phyloP scores from a whole-genome alignment of 2,888 invertebrate species.

The Tolmerus cingulatus region DNA sequence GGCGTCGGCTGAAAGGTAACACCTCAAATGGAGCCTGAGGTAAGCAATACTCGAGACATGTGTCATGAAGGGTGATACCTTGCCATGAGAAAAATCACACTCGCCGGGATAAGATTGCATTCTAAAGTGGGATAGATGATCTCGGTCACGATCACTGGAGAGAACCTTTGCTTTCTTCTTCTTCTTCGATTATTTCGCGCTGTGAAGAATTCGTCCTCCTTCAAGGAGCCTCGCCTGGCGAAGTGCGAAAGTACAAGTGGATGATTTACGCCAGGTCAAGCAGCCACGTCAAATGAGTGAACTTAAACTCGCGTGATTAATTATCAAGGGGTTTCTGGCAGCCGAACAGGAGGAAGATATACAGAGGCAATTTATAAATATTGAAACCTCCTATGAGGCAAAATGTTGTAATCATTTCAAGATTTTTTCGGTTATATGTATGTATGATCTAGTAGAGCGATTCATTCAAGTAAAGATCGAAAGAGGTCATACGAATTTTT shows the following conservation, averaged over 20 bases:
- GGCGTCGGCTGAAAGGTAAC: constrained; percentile 27
- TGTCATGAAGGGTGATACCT: constrained; percentile 41
- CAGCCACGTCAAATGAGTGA: neutral
- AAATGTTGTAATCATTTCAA: neutral
- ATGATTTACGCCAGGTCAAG: neutral
- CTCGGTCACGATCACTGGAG: constrained; percentile 1
- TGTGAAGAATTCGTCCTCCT: neutral
- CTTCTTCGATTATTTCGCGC: neutral
- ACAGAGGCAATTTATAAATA: neutral
- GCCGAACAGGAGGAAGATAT: neutral
- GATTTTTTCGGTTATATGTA: neutral
- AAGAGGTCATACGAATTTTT: neutral
- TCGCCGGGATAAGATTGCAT: constrained; percentile 2
- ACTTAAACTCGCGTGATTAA: neutral
- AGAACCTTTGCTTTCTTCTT: neutral
- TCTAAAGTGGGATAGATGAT: neutral
- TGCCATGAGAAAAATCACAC: constrained; percentile 31
- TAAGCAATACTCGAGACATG: constrained; percentile 31
- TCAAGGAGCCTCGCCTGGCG: neutral
- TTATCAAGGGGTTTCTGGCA: neutral
- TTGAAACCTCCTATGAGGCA: neutral
- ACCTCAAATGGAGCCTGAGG: neutral
- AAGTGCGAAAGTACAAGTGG: neutral
- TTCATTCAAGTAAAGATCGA: neutral
- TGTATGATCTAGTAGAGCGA: neutral